Base-by-base conservation (phyloP, 2,113 vertebrate genomes). In the Cariama cristata region DNA sequence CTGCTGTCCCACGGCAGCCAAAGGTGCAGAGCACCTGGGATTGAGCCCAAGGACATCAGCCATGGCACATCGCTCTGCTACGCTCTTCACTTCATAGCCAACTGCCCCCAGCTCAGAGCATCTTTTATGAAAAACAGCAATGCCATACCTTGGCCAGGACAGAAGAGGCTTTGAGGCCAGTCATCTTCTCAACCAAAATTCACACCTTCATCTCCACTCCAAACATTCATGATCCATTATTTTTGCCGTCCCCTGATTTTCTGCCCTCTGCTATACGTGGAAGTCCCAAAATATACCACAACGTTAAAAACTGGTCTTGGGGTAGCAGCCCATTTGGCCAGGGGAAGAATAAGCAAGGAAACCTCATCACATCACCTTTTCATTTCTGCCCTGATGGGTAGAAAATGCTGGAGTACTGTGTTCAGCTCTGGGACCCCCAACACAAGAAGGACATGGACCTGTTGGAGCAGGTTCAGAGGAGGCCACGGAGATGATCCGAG, bases 11-110 rank as follows among this genome's bases (percentile, higher is more conserved):
- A 79, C 0, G 0, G 67, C 93, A 90, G 66, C 55, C 69, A 82
- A 88, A 92, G 56, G 11, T 22, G 52, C 80, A 79, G 73, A 88
- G 42, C 44, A 67, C 47, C 76, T 55, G 64, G 80, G 69, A 81
- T 10, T 40, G 62, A 94, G 86, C 73, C 89, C 77, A 94, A 73
- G 83, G 86, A 95, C 24, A 73, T 92, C 92, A 91, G 80, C 28
- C 64, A 82, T 35, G 49, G 79, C 84, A 82, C 42, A 86, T 91
- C 76, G 81, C 38, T 87, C 86, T 68, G 72, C 72, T 85, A 66
- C 1, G 2, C 73, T 90, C 71, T 95, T 84, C 42, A 58, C 42
- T 82, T 95, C 83, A 92, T 86, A 93, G 88, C 18, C n/a, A 90
- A 26, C 60, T 84, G 67, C 42, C 47, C 38, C 50, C 59, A 83